Conservation (phyloP, 2,113 vertebrate species). For the Panthera uncia region DNA sequence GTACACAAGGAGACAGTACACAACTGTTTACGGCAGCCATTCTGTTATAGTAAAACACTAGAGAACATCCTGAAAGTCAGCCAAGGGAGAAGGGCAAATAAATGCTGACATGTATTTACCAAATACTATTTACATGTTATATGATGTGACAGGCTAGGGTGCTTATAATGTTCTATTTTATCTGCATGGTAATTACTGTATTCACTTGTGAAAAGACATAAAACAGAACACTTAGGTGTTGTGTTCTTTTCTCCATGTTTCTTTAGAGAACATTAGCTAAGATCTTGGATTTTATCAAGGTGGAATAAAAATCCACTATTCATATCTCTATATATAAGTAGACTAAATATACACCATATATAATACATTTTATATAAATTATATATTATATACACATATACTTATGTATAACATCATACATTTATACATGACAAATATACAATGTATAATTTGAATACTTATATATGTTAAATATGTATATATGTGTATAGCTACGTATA, state of each 20-base stretch:
- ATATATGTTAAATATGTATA: not conserved
- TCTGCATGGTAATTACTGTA: not conserved
- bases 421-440: not conserved
- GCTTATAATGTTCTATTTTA: not conserved
- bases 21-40: not conserved
- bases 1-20: not conserved
- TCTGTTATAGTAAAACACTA: not conserved
- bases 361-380: not conserved
- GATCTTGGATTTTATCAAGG: not conserved
- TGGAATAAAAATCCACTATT: not conserved
- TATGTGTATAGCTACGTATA: not conserved
- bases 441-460: not conserved
- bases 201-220: not conserved
- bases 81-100: not conserved
- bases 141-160: not conserved
- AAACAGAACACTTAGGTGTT: not conserved
- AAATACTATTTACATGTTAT: not conserved
- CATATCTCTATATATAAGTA: not conserved
- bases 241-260: not conserved
- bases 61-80: not conserved
- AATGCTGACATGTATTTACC: not conserved
- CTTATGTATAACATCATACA: not conserved
- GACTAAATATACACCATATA: not conserved
- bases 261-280: not conserved
- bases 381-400: not conserved